Percentiles rank a stretch among this genome's conserved stretches.
phyloP scores from a whole-genome alignment of 2,888 invertebrate genomes.

The Platycheirus albimanus region DNA sequence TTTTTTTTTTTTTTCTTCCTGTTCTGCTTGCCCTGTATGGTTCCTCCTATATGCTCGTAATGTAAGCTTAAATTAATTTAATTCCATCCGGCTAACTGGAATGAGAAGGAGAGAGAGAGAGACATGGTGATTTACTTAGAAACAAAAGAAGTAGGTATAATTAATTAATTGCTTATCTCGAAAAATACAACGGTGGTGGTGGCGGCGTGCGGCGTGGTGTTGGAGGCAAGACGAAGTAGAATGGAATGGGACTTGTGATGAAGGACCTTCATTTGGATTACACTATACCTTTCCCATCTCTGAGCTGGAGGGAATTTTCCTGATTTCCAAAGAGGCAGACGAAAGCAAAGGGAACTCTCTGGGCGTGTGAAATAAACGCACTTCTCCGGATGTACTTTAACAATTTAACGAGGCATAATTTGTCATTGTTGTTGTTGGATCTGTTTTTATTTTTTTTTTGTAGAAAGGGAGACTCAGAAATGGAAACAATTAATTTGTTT shows the following conservation, averaged over 20 bases:
- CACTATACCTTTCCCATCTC: background rate
- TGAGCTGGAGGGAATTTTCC: no score
- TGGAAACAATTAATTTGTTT: slow-evolving; percentile 23
- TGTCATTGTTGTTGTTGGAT: slow-evolving; percentile 54
- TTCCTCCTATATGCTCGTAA: slow-evolving; percentile 1
- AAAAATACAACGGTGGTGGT: slow-evolving; percentile 29
- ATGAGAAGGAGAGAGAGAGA: background rate
- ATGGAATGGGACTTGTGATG: background rate
- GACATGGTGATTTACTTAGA: slow-evolving; percentile 66
- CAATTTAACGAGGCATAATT: slow-evolving; percentile 67
- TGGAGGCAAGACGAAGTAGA: slow-evolving; percentile 2
- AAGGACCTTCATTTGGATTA: slow-evolving; percentile 12
- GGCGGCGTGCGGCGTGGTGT: no score
- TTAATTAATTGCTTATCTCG: slow-evolving; percentile 73
- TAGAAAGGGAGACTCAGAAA: background rate
- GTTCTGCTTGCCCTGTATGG: background rate
- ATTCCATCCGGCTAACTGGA: slow-evolving; percentile 42
- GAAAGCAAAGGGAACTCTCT: slow-evolving; percentile 4
- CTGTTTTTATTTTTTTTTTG: background rate
- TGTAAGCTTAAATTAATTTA: slow-evolving; percentile 63
- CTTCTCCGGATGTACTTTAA: slow-evolving; percentile 60
- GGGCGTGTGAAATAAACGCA: slow-evolving; percentile 58
- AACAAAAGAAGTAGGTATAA: slow-evolving; percentile 66
- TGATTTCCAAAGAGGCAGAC: background rate
- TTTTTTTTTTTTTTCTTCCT: background rate